These are phyloP conservation scores for Synergus gifuensis DNA, from an alignment of 2,888 invertebrate genomes.

Conservation along the genomic window DNA sequence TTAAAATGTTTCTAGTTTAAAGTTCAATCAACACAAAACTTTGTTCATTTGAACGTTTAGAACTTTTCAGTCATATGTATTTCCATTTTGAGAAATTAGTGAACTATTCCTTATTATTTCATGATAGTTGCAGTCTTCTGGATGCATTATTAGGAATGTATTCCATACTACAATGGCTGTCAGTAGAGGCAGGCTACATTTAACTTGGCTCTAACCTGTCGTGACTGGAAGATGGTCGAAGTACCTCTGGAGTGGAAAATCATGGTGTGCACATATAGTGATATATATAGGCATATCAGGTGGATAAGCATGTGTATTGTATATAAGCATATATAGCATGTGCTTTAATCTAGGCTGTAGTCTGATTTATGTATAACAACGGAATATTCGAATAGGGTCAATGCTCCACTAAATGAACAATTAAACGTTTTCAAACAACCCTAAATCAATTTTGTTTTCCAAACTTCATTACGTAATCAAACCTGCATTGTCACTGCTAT, in stretches of 20 bases:
- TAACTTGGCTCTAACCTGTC: constrained; percentile 27
- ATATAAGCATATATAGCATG: constrained; percentile 4
- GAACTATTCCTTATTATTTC: background rate
- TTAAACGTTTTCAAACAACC: background rate
- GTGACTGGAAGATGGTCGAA: constrained; percentile 38
- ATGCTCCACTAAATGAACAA: constrained; percentile 12
- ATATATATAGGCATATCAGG: background rate
- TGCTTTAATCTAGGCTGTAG: background rate
- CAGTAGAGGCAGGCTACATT: constrained; percentile 17
- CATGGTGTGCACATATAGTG: constrained; percentile 22
- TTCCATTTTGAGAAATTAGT: background rate
- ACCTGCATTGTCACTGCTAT: background rate
- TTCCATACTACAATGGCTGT: constrained; percentile 23
- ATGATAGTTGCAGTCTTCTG: background rate
- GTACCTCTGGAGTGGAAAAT: constrained; percentile 31
- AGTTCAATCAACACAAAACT: no score
- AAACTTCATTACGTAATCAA: constrained; percentile 6
- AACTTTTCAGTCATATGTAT: background rate
- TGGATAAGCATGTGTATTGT: constrained; percentile 4
- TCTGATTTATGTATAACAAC: constrained; percentile 14
- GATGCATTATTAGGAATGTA: constrained; percentile 25
- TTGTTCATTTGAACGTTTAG: no score
- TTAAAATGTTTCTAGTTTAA: no score
- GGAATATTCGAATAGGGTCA: constrained; percentile 17
- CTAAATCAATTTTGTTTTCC: background rate